These are phyloP conservation scores for Mionectes olivaceus DNA, from an alignment of 2,797 vertebrate genomes.

Conservation along the genomic window DNA sequence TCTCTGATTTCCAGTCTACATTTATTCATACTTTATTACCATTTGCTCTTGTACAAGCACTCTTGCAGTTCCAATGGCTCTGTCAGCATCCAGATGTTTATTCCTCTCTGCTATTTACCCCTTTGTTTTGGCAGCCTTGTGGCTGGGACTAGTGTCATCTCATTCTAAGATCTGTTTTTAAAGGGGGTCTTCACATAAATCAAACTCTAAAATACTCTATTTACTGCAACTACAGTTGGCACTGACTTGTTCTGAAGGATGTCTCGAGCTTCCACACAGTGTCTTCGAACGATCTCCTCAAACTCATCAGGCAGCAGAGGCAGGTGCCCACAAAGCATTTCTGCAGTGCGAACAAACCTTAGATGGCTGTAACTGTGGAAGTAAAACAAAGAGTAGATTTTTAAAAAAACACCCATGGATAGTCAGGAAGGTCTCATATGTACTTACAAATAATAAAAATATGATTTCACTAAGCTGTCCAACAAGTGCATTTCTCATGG, in stretches of 20 bases:
- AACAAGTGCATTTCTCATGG: background rate
- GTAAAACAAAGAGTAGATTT: background rate
- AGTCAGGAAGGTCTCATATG: background rate
- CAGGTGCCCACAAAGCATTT: slow-evolving; percentile 77
- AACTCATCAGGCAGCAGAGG: slow-evolving; percentile 85
- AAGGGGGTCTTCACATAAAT: background rate
- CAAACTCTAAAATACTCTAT: background rate
- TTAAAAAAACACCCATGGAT: fast-evolving
- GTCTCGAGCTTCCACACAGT: slow-evolving; percentile 81
- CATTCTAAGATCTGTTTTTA: background rate
- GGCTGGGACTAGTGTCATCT: background rate
- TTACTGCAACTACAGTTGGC: background rate
- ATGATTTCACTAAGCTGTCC: background rate
- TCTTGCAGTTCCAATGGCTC: background rate
- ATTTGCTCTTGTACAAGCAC: background rate
- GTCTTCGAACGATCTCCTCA: slow-evolving; percentile 77
- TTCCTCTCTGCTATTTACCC: background rate
- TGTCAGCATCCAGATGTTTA: background rate
- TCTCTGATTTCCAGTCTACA: background rate
- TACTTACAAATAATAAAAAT: background rate
- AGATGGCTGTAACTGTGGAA: slow-evolving; percentile 83
- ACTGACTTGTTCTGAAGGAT: slow-evolving; percentile 84
- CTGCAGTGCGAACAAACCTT: slow-evolving; percentile 85
- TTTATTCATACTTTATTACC: background rate
- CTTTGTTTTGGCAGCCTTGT: background rate